Base-by-base conservation (phyloP, 2,888 invertebrate species). In the Pachydiplax longipennis region DNA sequence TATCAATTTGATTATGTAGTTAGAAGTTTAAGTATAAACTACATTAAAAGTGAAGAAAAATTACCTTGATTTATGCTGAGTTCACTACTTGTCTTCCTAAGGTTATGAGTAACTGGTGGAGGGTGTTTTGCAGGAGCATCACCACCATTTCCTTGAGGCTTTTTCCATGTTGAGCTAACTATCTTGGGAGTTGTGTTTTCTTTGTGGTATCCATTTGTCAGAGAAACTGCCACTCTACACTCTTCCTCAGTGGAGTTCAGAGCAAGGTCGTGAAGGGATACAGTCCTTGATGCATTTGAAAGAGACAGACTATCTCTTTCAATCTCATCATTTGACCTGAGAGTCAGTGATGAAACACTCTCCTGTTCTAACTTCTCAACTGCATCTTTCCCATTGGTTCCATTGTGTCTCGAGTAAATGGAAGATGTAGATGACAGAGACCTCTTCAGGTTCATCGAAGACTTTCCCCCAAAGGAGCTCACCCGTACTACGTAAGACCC, bases 41-140 rank as follows among this genome's bases (percentile, higher is more conserved):
- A 44, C 4, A 44, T 10, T 44, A 6, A 10, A 44, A 44, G 44
- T 44, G 18, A 53, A 48, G 3, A 40, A 18, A 22, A 80, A 90
- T 91, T 82, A 92, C 92, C 92, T 91, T 92, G 91, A 91, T 92
- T 92, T 61, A 93, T 92, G 91, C 92, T 92, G 31, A 92, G 82
- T 94, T 94, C 92, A 93, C 87, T 87, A 25, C 87, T 87, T 22
- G 87, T 87, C 87, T 87, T 87, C 65, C 87, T 87, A 37, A 87
- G 87, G 37, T 65, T 87, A 61, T 87, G 61, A 22, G 61, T n/a
- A 13, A 61, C 61, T 25, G 58, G 35, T 35, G 87, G n/a, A 37
- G 35, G 58, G 61, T n/a, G 65, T 40, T 61, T 87, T 22, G 10
- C 37, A n/a, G 18, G n/a, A 1, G 61, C 22, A 37, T 61, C 87